These are phyloP conservation scores for Numenius phaeopus DNA, from an alignment of 2,797 vertebrate species.

Conservation along the genomic window DNA sequence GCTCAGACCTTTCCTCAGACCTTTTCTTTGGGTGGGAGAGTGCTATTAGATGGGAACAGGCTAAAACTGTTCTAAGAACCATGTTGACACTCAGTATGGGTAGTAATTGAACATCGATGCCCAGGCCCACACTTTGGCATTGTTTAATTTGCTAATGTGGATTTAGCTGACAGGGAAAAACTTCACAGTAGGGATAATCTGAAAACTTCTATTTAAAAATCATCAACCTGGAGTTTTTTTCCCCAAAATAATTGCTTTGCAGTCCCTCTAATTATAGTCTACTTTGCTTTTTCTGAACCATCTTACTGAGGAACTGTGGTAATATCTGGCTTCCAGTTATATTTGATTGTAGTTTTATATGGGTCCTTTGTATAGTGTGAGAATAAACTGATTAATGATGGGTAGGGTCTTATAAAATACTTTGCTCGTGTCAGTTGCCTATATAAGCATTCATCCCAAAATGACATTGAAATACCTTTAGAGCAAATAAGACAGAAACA, in stretches of 20 bases:
- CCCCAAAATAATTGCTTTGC: not conserved
- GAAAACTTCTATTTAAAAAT: not conserved
- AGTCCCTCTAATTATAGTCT: not conserved
- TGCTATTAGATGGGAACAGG: not conserved
- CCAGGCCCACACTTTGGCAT: not conserved
- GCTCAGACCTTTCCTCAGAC: no score
- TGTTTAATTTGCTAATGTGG: not conserved
- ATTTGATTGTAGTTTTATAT: not conserved
- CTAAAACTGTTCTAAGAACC: not conserved
- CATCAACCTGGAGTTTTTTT: not conserved
- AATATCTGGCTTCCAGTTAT: not conserved
- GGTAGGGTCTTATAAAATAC: not conserved
- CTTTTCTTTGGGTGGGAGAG: not conserved
- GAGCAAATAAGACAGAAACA: not conserved
- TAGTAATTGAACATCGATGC: not conserved
- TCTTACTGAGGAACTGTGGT: not conserved
- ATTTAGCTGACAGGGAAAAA: not conserved
- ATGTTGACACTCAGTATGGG: accelerated
- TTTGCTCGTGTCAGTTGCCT: not conserved
- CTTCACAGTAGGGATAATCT: not conserved
- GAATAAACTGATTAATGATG: not conserved
- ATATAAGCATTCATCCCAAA: not conserved
- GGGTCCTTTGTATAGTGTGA: not conserved
- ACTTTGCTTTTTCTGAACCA: not conserved
- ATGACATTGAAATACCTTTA: not conserved